A percentile compares a stretch with the other conserved stretches of the same genome.
Conservation (phyloP, 2,113 vertebrate species). For the Anhinga anhinga region DNA sequence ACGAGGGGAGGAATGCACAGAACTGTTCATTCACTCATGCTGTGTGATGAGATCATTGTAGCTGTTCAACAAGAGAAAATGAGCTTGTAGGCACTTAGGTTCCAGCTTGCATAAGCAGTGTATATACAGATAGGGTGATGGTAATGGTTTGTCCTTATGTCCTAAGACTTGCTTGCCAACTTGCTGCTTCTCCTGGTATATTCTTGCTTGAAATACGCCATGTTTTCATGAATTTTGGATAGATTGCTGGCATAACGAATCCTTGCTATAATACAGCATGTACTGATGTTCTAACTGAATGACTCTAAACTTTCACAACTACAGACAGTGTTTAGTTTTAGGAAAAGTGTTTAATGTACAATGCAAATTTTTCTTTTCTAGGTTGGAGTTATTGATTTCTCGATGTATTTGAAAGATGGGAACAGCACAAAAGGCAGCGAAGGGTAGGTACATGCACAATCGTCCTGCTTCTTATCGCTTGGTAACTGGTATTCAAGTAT, state of each 20-base stretch:
- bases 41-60: background rate
- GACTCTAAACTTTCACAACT: background rate
- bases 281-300: background rate
- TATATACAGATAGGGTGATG: background rate
- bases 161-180: background rate
- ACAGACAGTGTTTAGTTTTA: background rate
- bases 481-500: background rate
- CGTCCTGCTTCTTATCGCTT: background rate
- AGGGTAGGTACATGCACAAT: conserved; percentile 78
- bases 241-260: background rate
- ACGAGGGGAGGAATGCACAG: background rate
- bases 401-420: conserved; percentile 98
- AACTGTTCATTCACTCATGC: background rate
- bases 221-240: background rate
- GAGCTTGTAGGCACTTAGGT: background rate
- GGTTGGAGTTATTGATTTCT: conserved; percentile 99
- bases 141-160: background rate
- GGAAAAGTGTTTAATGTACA: background rate
- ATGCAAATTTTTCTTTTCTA: conserved; percentile 55
- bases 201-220: background rate
- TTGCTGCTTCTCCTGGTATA: background rate
- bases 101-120: background rate
- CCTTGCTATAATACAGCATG: background rate
- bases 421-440: conserved; percentile 93
- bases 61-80: background rate